Conservation (phyloP, 2,797 vertebrate species). For the Falco peregrinus region DNA sequence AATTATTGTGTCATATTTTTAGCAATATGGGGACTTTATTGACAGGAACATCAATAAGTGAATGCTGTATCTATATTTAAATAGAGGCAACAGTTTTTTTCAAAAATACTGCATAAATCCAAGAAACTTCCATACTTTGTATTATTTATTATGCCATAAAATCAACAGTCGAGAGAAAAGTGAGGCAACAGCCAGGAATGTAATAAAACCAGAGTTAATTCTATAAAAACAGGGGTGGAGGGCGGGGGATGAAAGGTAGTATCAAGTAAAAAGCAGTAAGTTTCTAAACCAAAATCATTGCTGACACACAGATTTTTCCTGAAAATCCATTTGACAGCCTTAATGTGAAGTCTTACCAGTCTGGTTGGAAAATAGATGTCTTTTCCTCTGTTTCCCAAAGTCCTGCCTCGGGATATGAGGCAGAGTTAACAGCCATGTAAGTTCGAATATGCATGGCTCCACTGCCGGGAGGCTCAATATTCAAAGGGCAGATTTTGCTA, state of each 20-base stretch:
- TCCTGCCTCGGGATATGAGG: conserved; percentile 36
- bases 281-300: conserved; percentile 16
- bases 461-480: conserved; percentile 26
- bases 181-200: conserved; percentile 4
- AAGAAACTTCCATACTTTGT: neutral
- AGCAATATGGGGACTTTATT: conserved; percentile 20
- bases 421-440: conserved; percentile 49
- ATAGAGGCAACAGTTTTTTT: conserved; percentile 1
- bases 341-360: conserved; percentile 43
- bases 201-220: conserved; percentile 35
- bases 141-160: conserved; percentile 51
- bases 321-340: conserved; percentile 59
- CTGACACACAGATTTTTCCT: conserved; percentile 22
- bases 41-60: conserved; percentile 13
- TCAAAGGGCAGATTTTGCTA: conserved; percentile 24
- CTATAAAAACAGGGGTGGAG: neutral
- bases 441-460: conserved; percentile 30
- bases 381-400: conserved; percentile 39
- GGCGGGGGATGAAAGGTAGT: neutral
- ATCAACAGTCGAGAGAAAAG: conserved; percentile 33
- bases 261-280: neutral
- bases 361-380: conserved; percentile 34
- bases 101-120: conserved; percentile 10
- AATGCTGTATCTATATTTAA: conserved; percentile 15
- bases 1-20: neutral